Percentiles rank a stretch among this genome's conserved stretches.
Conservation (phyloP, 2,888 invertebrate genomes). For the Amphipyra tragopoginis region DNA sequence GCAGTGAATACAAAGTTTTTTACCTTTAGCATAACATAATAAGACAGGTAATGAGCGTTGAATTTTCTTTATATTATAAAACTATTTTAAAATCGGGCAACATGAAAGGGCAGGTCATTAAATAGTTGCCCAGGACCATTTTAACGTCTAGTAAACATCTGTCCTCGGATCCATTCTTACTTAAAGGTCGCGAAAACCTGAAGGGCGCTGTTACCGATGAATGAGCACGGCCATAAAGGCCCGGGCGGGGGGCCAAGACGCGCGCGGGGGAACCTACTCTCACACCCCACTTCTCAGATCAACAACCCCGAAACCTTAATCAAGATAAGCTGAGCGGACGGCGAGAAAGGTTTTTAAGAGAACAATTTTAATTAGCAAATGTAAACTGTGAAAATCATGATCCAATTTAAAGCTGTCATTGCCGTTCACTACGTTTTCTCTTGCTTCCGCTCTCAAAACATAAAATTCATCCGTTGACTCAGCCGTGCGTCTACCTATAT, state of each 20-base stretch:
- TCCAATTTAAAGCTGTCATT: constrained; percentile 57
- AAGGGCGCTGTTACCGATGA: constrained; percentile 80
- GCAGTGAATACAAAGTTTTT: too few species aligned
- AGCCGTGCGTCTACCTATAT: constrained; percentile 58
- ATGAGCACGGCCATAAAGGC: constrained; percentile 74
- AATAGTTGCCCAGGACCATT: constrained; percentile 37
- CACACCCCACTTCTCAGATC: constrained; percentile 79
- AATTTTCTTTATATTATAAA: not conserved
- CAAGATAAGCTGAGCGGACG: constrained; percentile 80
- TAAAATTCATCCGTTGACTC: constrained; percentile 60
- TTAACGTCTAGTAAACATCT: constrained; percentile 72
- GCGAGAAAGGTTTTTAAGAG: constrained; percentile 69
- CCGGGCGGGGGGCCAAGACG: constrained; percentile 66
- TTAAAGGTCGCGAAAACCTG: constrained; percentile 82
- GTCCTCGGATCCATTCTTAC: constrained; percentile 75
- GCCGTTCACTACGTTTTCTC: constrained; percentile 49
- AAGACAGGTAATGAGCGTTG: not conserved
- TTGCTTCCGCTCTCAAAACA: constrained; percentile 64
- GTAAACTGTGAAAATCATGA: constrained; percentile 55
- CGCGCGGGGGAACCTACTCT: constrained; percentile 54
- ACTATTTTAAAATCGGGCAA: not conserved
- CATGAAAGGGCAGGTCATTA: constrained; percentile 20
- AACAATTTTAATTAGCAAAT: constrained; percentile 76
- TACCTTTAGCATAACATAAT: too few species aligned
- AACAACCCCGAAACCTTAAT: constrained; percentile 85